These are phyloP conservation scores for Lutjanus argentimaculatus DNA, from an alignment of 2,797 vertebrate species.

Conservation along the genomic window DNA sequence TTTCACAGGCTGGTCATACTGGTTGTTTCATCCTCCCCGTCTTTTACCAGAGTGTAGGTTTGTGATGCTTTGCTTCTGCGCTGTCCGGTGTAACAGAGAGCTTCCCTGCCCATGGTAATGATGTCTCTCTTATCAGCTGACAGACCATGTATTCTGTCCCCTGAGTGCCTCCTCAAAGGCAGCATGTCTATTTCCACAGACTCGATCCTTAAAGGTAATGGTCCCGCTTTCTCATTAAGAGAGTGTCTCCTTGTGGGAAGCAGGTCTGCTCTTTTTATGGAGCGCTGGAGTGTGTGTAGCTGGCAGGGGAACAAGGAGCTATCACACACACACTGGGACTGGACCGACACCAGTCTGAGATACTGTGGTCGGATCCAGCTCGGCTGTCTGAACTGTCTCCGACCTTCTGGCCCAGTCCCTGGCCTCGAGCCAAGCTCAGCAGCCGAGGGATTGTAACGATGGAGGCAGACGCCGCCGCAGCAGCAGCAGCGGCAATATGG, in stretches of 20 bases:
- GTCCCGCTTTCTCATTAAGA: slow-evolving; percentile 33
- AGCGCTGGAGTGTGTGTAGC: slow-evolving; percentile 61
- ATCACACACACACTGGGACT: slow-evolving; percentile 72
- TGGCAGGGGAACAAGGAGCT: slow-evolving; percentile 63
- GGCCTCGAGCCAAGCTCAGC: slow-evolving; percentile 78
- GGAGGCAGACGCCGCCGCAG: slow-evolving; percentile 74
- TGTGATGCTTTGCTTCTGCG: slow-evolving; percentile 42
- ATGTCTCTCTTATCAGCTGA: slow-evolving; percentile 56
- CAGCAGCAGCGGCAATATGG: slow-evolving; percentile 43
- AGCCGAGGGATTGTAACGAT: slow-evolving; percentile 80
- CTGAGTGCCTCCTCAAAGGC: slow-evolving; percentile 73
- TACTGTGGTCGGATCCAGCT: slow-evolving; percentile 69
- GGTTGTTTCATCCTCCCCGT: slow-evolving; percentile 46
- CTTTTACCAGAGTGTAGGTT: slow-evolving; percentile 29
- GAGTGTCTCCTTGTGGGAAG: slow-evolving; percentile 71
- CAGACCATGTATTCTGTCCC: slow-evolving; percentile 57
- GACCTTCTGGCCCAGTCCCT: slow-evolving; percentile 60
- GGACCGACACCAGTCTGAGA: slow-evolving; percentile 77
- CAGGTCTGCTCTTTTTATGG: slow-evolving; percentile 31
- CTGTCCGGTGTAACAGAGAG: slow-evolving; percentile 39
- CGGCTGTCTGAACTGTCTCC: slow-evolving; percentile 63
- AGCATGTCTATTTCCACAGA: slow-evolving; percentile 61
- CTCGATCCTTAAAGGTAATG: slow-evolving; percentile 52
- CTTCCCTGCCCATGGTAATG: slow-evolving; percentile 34
- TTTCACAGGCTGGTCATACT: slow-evolving; percentile 72